Conservation (phyloP, 2,888 invertebrate species). For the Ctenicera cuprea region DNA sequence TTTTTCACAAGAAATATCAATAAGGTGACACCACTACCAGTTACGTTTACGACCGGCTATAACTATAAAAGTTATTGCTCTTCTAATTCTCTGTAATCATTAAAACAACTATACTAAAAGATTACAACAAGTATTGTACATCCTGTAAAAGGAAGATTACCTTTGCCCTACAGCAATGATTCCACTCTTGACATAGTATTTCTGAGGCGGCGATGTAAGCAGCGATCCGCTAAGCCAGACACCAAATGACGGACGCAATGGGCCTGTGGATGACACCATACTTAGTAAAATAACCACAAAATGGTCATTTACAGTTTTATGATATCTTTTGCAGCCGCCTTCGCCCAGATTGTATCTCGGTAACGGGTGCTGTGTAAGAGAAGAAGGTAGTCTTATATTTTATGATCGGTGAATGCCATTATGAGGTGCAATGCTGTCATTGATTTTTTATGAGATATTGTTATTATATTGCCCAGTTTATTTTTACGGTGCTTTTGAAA, state of each 20-base stretch:
- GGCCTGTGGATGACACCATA: slow-evolving; percentile 70
- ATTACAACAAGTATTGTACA: background rate
- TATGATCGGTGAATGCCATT: slow-evolving; percentile 65
- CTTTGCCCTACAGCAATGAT: slow-evolving; percentile 5
- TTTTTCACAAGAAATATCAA: slow-evolving; percentile 16
- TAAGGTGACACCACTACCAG: slow-evolving; percentile 18
- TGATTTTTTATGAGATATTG: slow-evolving; percentile 58
- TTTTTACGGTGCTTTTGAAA: slow-evolving; percentile 44
- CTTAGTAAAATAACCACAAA: slow-evolving; percentile 71
- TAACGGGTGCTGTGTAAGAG: slow-evolving; percentile 58
- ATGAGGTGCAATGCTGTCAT: slow-evolving; percentile 59
- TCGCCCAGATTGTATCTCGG: slow-evolving; percentile 67
- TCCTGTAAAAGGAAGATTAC: background rate
- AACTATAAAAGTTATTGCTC: background rate
- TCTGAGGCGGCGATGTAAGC: slow-evolving; percentile 50
- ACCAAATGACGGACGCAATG: slow-evolving; percentile 67
- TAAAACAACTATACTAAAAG: background rate
- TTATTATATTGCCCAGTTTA: slow-evolving; percentile 50
- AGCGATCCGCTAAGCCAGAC: slow-evolving; percentile 60
- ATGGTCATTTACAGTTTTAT: slow-evolving; percentile 70
- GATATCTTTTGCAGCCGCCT: slow-evolving; percentile 66
- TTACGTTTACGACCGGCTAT: slow-evolving; percentile 1
- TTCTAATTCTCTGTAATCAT: too few species aligned
- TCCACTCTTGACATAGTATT: slow-evolving; percentile 38
- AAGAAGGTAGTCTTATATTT: slow-evolving; percentile 61